These are phyloP conservation scores for Otus sunia DNA, from an alignment of 2,113 vertebrate genomes.

Conservation along the genomic window DNA sequence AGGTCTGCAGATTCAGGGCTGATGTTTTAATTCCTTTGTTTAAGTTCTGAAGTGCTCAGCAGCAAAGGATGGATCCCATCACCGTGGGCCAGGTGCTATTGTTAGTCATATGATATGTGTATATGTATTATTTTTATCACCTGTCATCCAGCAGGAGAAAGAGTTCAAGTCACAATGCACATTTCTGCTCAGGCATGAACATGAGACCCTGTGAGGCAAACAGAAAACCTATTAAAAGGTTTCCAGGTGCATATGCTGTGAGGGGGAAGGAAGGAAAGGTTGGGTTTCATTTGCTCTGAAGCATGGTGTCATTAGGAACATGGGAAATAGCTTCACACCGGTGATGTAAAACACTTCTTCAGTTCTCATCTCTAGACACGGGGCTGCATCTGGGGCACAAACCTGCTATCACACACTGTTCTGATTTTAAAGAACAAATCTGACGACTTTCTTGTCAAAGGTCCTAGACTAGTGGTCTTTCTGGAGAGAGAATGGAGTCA, in stretches of 20 bases:
- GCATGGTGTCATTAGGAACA: neutral
- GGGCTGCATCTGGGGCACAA: neutral
- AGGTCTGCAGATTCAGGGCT: neutral
- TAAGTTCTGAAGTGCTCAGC: conserved; percentile 19
- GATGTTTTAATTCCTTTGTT: conserved; percentile 56
- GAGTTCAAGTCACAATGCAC: conserved; percentile 34
- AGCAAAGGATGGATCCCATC: neutral
- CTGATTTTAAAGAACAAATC: neutral
- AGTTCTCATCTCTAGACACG: neutral
- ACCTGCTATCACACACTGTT: neutral
- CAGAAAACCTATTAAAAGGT: conserved; percentile 57
- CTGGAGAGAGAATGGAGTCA: neutral
- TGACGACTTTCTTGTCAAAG: neutral
- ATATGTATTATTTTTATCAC: conserved; percentile 56
- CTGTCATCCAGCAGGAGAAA: conserved; percentile 46
- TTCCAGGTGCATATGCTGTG: conserved; percentile 45
- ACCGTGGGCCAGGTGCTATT: conserved; percentile 45
- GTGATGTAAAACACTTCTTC: neutral
- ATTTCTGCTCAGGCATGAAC: conserved; percentile 49
- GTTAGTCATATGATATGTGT: conserved; percentile 41
- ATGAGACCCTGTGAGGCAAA: conserved; percentile 55
- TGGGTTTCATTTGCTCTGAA: conserved; percentile 48
- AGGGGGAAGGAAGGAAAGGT: conserved; percentile 44
- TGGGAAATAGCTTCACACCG: neutral
- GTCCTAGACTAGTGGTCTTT: neutral